phyloP scores from a whole-genome alignment of 1,140 invertebrate genomes.

The Bombus balteatus region DNA sequence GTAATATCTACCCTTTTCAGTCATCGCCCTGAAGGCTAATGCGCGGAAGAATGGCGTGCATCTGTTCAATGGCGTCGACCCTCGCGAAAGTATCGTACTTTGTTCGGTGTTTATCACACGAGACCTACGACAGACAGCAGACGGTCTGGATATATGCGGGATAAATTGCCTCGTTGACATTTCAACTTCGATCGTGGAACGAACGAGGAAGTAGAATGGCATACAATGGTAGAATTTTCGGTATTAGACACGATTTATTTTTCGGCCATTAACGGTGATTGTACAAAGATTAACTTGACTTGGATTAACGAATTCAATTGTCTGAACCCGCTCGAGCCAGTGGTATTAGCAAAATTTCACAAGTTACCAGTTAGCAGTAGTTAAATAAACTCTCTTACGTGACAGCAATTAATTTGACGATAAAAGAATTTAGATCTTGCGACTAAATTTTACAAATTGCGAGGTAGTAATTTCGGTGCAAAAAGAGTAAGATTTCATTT shows the following conservation, averaged over 20 bases:
- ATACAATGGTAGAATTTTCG: too few relatives aligned
- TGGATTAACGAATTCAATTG: too few relatives aligned
- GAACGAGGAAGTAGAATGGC: neutral
- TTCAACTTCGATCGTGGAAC: neutral
- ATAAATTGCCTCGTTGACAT: neutral
- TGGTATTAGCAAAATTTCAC: neutral
- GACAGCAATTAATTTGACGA: too few relatives aligned
- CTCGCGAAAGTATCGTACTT: neutral
- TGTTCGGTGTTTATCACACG: neutral
- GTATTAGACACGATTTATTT: neutral
- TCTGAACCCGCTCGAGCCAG: too few relatives aligned
- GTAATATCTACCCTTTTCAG: slow-evolving; percentile 28
- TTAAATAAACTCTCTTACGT: neutral
- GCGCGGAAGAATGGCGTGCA: neutral
- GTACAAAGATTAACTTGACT: neutral
- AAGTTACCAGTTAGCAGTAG: neutral
- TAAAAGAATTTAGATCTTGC: too few relatives aligned
- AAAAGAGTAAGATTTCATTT: too few relatives aligned
- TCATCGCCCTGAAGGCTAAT: slow-evolving; percentile 12
- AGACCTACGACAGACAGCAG: neutral
- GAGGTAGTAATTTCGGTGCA: too few relatives aligned
- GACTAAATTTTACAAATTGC: too few relatives aligned
- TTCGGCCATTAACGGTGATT: neutral
- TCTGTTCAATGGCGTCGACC: slow-evolving; percentile 2
- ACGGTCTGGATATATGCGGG: neutral